Evolutionary conservation across 2,113 vertebrate genomes (phyloP).

Genomic region (Myotis yumanensis): DNA sequence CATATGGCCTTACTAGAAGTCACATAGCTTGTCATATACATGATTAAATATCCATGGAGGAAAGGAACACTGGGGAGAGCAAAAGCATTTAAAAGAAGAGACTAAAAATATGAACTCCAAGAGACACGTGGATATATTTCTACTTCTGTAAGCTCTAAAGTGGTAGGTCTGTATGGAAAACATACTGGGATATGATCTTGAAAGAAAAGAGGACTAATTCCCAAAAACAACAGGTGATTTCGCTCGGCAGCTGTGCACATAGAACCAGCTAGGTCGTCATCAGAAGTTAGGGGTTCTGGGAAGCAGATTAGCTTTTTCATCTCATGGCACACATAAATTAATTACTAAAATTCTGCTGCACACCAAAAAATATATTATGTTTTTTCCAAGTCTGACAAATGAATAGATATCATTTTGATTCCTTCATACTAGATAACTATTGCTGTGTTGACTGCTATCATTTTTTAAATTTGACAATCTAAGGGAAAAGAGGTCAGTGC

Average conservation of each 20-base stretch:
- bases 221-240: background rate
- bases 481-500: background rate
- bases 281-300: background rate
- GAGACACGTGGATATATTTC: background rate
- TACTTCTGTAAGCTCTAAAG: slow-evolving; percentile 27
- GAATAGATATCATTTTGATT: background rate
- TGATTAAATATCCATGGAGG: slow-evolving; percentile 74
- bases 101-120: slow-evolving; percentile 31
- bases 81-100: slow-evolving; percentile 55
- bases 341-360: background rate
- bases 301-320: background rate
- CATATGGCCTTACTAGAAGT: slow-evolving; percentile 74
- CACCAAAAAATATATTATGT: background rate
- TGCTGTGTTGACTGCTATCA: background rate
- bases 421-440: background rate
- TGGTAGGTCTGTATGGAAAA: background rate
- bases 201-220: background rate
- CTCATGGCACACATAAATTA: background rate
- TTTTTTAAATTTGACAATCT: background rate
- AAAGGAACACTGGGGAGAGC: slow-evolving; percentile 27
- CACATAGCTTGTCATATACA: slow-evolving; percentile 61
- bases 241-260: background rate
- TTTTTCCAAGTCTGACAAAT: background rate
- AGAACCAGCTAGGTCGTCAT: background rate
- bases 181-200: background rate